phyloP scores from a whole-genome alignment of 2,113 vertebrate species.

The Myiozetetes cayanensis region DNA sequence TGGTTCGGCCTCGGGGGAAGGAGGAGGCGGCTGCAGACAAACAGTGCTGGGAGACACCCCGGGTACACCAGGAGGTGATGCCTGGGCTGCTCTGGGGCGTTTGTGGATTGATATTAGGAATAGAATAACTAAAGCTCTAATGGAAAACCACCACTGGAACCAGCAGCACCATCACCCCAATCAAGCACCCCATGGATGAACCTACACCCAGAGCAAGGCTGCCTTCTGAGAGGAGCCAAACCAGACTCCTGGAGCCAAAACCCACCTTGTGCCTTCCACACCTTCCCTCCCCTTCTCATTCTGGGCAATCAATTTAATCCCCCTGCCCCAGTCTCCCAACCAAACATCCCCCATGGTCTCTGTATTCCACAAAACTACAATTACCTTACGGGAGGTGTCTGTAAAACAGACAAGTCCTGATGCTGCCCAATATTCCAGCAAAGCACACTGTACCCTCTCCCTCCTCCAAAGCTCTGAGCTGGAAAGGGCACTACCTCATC shows the following conservation, averaged over 20 bases:
- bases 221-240: not conserved
- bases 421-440: not conserved
- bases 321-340: not conserved
- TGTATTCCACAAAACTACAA: not conserved
- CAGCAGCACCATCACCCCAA: not conserved
- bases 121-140: not conserved
- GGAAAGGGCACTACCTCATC: not conserved
- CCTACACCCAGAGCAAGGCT: fast-evolving
- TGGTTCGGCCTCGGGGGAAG: not conserved
- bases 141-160: not conserved
- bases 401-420: not conserved
- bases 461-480: not conserved
- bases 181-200: fast-evolving
- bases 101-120: not conserved
- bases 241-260: fast-evolving
- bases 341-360: not conserved
- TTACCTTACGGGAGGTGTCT: not conserved
- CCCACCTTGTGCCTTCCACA: fast-evolving
- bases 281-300: not conserved
- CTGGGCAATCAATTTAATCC: not conserved
- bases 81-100: not conserved
- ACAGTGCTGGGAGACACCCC: fast-evolving
- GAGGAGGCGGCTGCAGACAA: not conserved
- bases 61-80: fast-evolving
- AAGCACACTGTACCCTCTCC: not conserved